These are phyloP conservation scores for Pseudomugil gertrudae DNA, from an alignment of 2,797 vertebrate species.

Conservation along the genomic window DNA sequence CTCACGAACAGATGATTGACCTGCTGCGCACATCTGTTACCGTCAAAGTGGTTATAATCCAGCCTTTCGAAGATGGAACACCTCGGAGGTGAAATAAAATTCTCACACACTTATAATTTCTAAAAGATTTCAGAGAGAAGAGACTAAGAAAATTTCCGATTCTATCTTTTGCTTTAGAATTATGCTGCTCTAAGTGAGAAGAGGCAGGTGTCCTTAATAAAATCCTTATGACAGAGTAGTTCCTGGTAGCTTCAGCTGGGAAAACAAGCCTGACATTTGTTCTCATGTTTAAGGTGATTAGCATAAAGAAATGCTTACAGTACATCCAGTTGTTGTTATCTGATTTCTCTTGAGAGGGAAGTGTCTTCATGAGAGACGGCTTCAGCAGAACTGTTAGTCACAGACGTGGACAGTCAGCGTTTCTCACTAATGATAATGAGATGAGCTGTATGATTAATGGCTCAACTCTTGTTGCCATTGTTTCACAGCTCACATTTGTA, in stretches of 20 bases:
- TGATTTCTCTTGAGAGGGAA: constrained; percentile 64
- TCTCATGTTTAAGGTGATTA: constrained; percentile 57
- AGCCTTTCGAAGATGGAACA: constrained; percentile 92
- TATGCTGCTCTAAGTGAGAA: background rate
- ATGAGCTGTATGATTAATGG: constrained; percentile 75
- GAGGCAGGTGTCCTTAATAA: constrained; percentile 39
- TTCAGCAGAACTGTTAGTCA: constrained; percentile 47
- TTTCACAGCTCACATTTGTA: constrained; percentile 70
- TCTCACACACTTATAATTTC: constrained; percentile 2
- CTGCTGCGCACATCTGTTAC: constrained; percentile 92
- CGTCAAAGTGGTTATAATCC: constrained; percentile 96
- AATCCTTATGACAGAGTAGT: constrained; percentile 10
- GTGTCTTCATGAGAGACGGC: constrained; percentile 43
- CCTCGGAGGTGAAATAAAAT: constrained; percentile 96
- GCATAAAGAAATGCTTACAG: constrained; percentile 65
- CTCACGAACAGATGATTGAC: constrained; percentile 98
- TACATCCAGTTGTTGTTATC: constrained; percentile 31
- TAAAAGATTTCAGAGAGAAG: constrained; percentile 4
- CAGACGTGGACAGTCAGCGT: constrained; percentile 71
- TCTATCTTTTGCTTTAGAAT: constrained; percentile 1
- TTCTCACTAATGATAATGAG: constrained; percentile 77
- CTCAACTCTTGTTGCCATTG: constrained; percentile 51
- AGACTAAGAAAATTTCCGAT: constrained; percentile 2
- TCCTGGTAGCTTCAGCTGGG: constrained; percentile 33
- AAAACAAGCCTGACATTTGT: constrained; percentile 64